Evolutionary conservation across 2,797 vertebrate genomes (phyloP).

Genomic region (Darevskia nairensis): DNA sequence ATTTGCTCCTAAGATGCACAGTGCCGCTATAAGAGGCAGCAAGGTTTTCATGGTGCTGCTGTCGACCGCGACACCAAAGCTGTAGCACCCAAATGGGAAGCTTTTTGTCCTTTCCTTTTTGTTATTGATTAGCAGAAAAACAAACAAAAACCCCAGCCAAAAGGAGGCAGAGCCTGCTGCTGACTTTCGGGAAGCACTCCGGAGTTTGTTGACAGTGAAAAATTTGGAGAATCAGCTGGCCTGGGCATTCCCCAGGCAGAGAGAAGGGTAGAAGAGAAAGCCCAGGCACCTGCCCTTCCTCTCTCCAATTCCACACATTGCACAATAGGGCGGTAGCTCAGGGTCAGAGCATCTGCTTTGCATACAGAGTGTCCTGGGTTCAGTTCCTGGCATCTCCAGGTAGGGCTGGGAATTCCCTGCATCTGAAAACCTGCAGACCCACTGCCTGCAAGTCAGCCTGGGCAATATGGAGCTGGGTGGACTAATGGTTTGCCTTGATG

Average conservation of each 20-base stretch:
- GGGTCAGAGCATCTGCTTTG: too few relatives aligned
- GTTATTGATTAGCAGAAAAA: conserved; percentile 68
- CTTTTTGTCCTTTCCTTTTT: conserved; percentile 41
- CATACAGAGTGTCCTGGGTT: too few relatives aligned
- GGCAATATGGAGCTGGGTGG: too few relatives aligned
- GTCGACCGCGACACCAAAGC: neutral
- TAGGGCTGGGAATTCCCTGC: too few relatives aligned
- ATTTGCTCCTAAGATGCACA: conserved; percentile 51
- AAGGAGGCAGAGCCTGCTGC: conserved; percentile 10
- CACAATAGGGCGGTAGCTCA: too few relatives aligned
- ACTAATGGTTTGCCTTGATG: too few relatives aligned
- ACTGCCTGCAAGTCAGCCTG: too few relatives aligned
- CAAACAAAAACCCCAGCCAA: conserved; percentile 54
- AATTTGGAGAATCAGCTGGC: neutral
- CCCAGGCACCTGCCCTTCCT: neutral
- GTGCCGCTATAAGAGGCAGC: conserved; percentile 25
- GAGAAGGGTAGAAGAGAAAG: neutral
- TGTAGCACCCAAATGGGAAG: neutral
- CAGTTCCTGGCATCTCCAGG: too few relatives aligned
- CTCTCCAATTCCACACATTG: neutral
- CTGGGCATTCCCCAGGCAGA: neutral
- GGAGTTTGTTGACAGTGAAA: conserved; percentile 49
- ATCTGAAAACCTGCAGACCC: too few relatives aligned
- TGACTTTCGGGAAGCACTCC: conserved; percentile 34
- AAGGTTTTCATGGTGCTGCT: conserved; percentile 22